These are phyloP conservation scores for Mus musculus DNA, from an alignment of 2,113 vertebrate species.

Conservation along the genomic window DNA sequence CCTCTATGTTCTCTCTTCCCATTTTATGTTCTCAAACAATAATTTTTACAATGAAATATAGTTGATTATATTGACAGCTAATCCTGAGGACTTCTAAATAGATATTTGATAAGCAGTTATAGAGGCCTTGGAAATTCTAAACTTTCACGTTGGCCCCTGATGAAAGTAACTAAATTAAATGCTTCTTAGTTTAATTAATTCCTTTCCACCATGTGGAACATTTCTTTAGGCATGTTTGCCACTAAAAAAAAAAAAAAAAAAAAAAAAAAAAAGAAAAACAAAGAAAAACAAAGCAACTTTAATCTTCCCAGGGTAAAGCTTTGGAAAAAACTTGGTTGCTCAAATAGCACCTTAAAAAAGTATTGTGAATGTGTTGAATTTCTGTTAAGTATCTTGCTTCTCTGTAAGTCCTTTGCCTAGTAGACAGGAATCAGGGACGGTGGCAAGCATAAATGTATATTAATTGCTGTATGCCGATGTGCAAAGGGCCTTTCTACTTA, in stretches of 20 bases:
- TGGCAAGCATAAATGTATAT: conserved; percentile 3
- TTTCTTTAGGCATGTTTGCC: conserved; percentile 36
- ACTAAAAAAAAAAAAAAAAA: background rate
- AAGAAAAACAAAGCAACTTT: background rate
- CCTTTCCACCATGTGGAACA: conserved; percentile 28
- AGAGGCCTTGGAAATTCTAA: background rate
- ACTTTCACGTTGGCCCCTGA: background rate
- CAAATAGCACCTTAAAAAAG: background rate
- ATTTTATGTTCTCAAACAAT: background rate
- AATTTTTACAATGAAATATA: background rate
- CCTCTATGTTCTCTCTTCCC: background rate
- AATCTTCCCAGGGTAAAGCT: conserved; percentile 32
- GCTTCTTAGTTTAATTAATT: conserved; percentile 43
- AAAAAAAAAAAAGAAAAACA: background rate
- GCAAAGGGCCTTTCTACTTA: conserved; percentile 56
- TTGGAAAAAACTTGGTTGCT: background rate
- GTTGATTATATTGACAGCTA: background rate
- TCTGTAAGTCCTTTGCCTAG: background rate
- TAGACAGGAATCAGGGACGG: background rate
- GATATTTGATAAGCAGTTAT: background rate
- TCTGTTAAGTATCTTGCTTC: background rate
- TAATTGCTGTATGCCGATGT: conserved; percentile 52
- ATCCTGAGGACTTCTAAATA: conserved; percentile 8
- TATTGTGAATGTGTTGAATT: background rate
- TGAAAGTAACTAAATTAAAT: background rate